Base-by-base conservation (phyloP, 2,888 invertebrate genomes). In the Sesia apiformis region DNA sequence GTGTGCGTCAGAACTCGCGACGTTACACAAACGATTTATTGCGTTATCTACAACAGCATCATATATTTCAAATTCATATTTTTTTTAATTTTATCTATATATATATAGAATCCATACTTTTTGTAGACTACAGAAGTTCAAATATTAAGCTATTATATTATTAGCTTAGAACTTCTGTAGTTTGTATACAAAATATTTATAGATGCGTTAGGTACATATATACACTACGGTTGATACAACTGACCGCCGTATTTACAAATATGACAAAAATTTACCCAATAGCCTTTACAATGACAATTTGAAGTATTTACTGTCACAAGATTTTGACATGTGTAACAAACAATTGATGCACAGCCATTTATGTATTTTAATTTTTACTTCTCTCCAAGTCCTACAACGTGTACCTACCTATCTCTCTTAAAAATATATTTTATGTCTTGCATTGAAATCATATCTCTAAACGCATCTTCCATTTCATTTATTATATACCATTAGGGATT, bases 381-480 rank as follows among this genome's bases (percentile, higher is more conserved):
- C 63, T 23, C 84, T 60, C 83, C 82, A 84, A 0, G 85, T 84
- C 3, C 84, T 60, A 85, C 85, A 85, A 55, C 65, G 62, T 1
- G 64, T 58, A n/a, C n/a, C n/a, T n/a, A n/a, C n/a, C n/a, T n/a
- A 56, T 73, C 80, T 53, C 84, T 73, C 64, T 78, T 82, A 49
- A 69, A 84, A 6, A 64, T 63, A 59, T 77, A 81, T 41, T 69
- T 78, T 0, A 76, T 60, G 0, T 74, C 78, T 1, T 67, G 60
- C 80, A 83, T 82, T 0, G 63, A 60, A 0, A 84, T 49, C 3
- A 79, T 49, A 0, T 67, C 60, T 52, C 63, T 68, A 41, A 78
- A 80, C 39, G 72, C 75, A 0, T 58, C 59, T 60, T 84, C 84
- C 0, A 76, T 60, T 3, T 54, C 53, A 0, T 56, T 53, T 3